Evolutionary conservation across 2,113 vertebrate species (phyloP), one percentile per base, ranked within the genome.

Genomic region (Triplophysa rosa): DNA sequence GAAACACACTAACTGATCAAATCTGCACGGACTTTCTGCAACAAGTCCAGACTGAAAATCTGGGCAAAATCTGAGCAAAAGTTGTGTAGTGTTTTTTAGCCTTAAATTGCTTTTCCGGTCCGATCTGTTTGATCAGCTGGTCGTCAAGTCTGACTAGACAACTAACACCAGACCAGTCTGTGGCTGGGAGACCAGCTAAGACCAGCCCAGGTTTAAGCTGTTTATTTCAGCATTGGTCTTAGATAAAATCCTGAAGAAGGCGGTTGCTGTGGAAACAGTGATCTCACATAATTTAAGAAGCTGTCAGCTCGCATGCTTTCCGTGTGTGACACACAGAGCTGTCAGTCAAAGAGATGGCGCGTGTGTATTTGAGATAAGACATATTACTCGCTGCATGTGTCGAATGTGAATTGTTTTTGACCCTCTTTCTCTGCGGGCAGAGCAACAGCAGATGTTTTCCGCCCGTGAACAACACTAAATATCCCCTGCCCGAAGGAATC

Each of bases 371-470:
- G 24, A 59, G 63, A 73, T 26, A 77, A 68, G 59, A 47, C 66
- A 66, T 71, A 73, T 49, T 47, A 23, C 42, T 33, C n/a, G 45
- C 12, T 76, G 52, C 49, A 45, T n/a, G 6, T 79, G 61, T 19
- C 8, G 49, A 63, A 74, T 83, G 70, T 10, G 8, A 67, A 26
- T 54, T 61, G n/a, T 23, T 24, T 52, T 47, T 64, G 42, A 45
- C 24, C 54, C 29, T 73, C 26, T 14, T 49, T 66, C 70, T 58
- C 59, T 37, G 58, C 33, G 64, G 54, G 26, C 56, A 65, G 26
- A 29, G 77, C 64, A 26, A 21, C 45, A 75, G 69, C 64, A 81
- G 75, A 73, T 75, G 79, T 61, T 78, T 42, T 67, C 58, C 10
- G n/a, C 14, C 47, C 64, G 66, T 49, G 24, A 62, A 64, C 58